Base-by-base conservation (phyloP, 2,797 vertebrate genomes). In the Sphaeramia orbicularis region DNA sequence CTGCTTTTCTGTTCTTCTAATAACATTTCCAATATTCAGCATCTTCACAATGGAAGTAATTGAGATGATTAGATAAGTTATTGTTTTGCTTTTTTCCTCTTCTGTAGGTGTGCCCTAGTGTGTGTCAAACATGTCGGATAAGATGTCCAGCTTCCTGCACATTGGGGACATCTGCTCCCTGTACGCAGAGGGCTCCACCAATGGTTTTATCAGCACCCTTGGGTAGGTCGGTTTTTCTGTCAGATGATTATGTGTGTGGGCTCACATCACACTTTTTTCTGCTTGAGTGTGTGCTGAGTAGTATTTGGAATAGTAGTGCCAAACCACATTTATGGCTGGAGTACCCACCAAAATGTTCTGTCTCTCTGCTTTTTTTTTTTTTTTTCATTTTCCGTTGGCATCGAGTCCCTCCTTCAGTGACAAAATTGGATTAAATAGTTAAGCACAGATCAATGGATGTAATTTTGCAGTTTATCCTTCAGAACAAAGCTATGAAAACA, bases 91-190 rank as follows among this genome's bases (percentile, higher is more conserved):
- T n/a, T 4, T 74, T n/a, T 61, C 7, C 7, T 51, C 35, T 41
- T 13, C 40, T 64, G 4, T 21, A 91, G 89, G 86, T 82, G 79
- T 68, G 53, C 91, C 11, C 75, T 92, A 62, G 91, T 90, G 91
- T 92, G 86, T 0, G 86, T 85, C 55, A 67, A 36, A 53, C 91
- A 99, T 99, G 98, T 98, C 97, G 12, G 97, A 99, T 93, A 99
- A 99, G 94, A 98, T 99, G 96, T 99, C 98, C 72, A 99, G 97
- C 90, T 99, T 99, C 90, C 96, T 99, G 82, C 98, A 99, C 78
- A 98, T 98, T 47, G 98, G 98, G 92, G 98, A 99, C 93, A 95
- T 99, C 83, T 98, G 97, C 89, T 99, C 98, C 92, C 94, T 99
- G 65, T 99, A 99, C 81, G 97, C 98, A 1, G 98, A 99, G 83